Base-by-base conservation (phyloP, 2,797 vertebrate genomes). In the Manis javanica region DNA sequence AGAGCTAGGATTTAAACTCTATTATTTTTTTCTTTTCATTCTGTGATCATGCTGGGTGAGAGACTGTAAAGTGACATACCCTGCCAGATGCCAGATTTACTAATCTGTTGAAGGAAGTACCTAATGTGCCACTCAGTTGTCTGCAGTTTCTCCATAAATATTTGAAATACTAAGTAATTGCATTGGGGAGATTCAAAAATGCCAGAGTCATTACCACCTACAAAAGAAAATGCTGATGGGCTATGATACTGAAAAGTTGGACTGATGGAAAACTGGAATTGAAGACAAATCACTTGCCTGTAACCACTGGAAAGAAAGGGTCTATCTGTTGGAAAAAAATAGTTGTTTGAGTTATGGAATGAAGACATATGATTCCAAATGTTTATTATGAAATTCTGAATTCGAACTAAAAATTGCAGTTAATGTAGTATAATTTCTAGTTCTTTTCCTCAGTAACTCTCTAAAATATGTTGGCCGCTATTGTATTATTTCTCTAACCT, bases 351-450 rank as follows among this genome's bases (percentile, higher is more conserved):
- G 11, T 59, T 81, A 59, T 55, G 49, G 14, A 26, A 49, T 26
- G 31, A 88, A 51, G 3, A 46, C 7, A 15, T 31, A n/a, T 31
- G 5, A 10, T 49, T 90, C 61, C 7, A 15, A 26, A 71, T 31
- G 53, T 84, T 68, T 82, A 91, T 63, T 61, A 34, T 66, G 37
- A 51, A 42, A 63, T 49, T 88, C 71, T 53, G 11, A 78, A 68
- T 55, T 95, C 11, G 66, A 75, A 71, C 49, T 85, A 37, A 72
- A 3, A 91, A 79, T 69, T 95, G 51, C 78, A 91, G 91, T 69
- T 57, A 84, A 49, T 57, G 3, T 31, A 92, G 2, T 23, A 34
- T 1, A 78, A 42, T 77, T 69, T 92, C 46, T 15, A 87, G 37
- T 16, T 18, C 1, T 51, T 94, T 78, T 77, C 29, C 10, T 68